These are phyloP conservation scores for Mastigias papua DNA, from an alignment of 30 jellyfish, hydroid and myxozoan genomes.

Conservation along the genomic window DNA sequence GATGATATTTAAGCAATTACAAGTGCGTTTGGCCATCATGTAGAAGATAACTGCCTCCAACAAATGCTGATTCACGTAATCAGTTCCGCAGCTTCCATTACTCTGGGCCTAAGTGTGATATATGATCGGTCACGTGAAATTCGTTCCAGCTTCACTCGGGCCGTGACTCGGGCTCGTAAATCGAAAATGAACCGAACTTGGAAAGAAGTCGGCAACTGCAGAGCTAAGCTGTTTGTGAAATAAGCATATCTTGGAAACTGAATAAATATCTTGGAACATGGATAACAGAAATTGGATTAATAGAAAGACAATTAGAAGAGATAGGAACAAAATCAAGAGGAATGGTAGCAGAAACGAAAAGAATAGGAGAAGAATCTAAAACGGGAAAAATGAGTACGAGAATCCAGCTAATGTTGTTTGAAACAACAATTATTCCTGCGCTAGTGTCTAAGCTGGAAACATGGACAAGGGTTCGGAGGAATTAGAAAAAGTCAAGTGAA, in stretches of 20 bases:
- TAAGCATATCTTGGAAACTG: too few relatives aligned
- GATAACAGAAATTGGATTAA: neutral
- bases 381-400: neutral
- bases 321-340: neutral
- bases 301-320: neutral
- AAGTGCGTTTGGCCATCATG: conserved; percentile 64
- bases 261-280: neutral
- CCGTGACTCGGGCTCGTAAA: conserved; percentile 6
- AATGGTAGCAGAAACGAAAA: neutral
- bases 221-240: too few relatives aligned
- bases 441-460: neutral
- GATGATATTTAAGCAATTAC: conserved; percentile 88
- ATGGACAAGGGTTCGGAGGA: neutral
- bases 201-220: too few relatives aligned
- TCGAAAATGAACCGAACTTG: neutral
- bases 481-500: too few relatives aligned
- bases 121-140: conserved; percentile 60
- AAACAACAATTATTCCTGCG: neutral
- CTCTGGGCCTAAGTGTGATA: conserved; percentile 40
- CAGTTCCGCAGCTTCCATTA: neutral
- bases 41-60: neutral
- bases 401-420: neutral
- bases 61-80: neutral
- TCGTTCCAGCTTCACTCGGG: conserved; percentile 11
- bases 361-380: neutral